Base-by-base conservation (phyloP, 2,113 vertebrate genomes). In the Albula glossodonta region DNA sequence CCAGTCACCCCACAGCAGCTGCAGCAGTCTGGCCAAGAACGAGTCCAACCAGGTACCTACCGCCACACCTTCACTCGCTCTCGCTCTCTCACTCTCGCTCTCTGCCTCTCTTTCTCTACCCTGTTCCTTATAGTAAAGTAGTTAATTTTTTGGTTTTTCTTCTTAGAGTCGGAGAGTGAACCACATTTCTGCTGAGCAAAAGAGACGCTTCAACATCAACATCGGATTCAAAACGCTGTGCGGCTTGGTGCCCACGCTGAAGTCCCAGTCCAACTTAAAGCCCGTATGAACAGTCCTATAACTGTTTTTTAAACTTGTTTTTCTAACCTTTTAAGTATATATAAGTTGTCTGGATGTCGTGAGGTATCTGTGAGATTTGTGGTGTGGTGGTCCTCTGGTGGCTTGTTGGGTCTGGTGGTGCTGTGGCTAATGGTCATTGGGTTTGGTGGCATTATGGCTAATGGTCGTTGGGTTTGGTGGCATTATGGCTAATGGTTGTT, bases 181-280 rank as follows among this genome's bases (percentile, higher is more conserved):
- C 87, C 96, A 97, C 92, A 96, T 97, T 91, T 97, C 97, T 2
- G 96, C 98, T 0, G 98, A 99, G 88, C 98, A 99, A 87, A 99
- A 99, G 90, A 95, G 98, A 81, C 96, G 98, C 83, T 97, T 94
- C 89, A 99, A 97, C 89, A 99, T 99, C 92, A 98, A 97, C 91
- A 95, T 94, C 78, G 96, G 97, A 86, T 98, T 97, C 82, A 96
- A 95, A 92, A 97, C 97, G 0, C 95, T 99, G 66, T 96, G 96
- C 90, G 95, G 90, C 84, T 90, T 99, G 87, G 96, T 99, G 80
- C 95, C 97, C 2, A 93, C 96, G 10, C 89, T 96, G 5, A 96
- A 95, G 89, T 90, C 94, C 4, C 95, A 96, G 85, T 92, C 94
- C n/a, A 98, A 94, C 89, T 96, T 96, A 92, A 97, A 96, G 89